These are phyloP conservation scores for Ooceraea biroi DNA, from an alignment of 1,140 invertebrate genomes.

Conservation along the genomic window DNA sequence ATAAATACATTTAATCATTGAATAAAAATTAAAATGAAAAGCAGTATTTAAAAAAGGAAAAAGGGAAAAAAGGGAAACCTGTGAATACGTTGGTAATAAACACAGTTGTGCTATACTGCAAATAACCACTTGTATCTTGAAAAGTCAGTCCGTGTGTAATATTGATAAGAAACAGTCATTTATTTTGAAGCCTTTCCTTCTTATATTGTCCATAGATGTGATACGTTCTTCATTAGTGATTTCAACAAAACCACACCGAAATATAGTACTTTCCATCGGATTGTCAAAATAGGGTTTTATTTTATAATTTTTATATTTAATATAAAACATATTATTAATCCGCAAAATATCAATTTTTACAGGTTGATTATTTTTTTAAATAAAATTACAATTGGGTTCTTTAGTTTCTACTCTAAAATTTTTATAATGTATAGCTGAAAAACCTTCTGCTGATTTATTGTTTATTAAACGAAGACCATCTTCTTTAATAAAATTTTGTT, in stretches of 20 bases:
- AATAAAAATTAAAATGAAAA: no score
- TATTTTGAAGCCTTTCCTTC: conserved; percentile 2
- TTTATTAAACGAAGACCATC: neutral
- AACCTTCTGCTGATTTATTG: neutral
- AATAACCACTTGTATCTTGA: no score
- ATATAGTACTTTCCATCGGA: conserved; percentile 1
- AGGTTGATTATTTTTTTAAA: neutral
- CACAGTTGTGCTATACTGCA: no score
- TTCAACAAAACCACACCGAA: conserved; percentile 4
- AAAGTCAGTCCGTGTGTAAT: neutral
- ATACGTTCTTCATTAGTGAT: neutral
- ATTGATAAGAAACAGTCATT: neutral
- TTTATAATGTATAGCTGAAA: conserved; percentile 13
- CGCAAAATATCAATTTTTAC: conserved; percentile 2
- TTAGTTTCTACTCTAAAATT: conserved; percentile 10
- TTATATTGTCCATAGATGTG: neutral
- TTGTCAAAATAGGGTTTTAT: neutral
- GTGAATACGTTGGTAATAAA: no score
- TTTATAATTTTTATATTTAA: neutral
- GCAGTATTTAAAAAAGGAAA: no score
- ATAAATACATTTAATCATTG: no score
- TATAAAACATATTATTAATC: neutral
- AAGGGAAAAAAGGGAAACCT: no score
- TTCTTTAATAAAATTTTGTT: neutral
- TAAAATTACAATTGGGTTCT: conserved; percentile 6